phyloP scores from a whole-genome alignment of 1,140 invertebrate genomes.

The Sarcophaga bullata region DNA sequence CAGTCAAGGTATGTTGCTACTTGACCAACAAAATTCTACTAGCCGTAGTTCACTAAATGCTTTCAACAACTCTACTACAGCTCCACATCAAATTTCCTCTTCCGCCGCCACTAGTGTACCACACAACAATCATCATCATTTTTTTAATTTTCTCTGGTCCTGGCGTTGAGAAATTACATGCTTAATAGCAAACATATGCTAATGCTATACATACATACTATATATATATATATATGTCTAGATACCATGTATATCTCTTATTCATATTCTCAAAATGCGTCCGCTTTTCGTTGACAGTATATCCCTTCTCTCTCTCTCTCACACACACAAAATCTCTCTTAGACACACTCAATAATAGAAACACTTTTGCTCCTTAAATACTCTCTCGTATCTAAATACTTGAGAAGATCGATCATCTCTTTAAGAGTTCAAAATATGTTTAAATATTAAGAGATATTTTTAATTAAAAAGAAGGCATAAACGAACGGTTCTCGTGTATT shows the following conservation, averaged over 20 bases:
- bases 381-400: constrained; percentile 9
- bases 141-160: constrained; percentile 64
- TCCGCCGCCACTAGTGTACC: constrained; percentile 55
- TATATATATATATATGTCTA: not conserved
- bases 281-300: constrained; percentile 3
- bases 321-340: not conserved
- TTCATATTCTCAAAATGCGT: constrained; percentile 2
- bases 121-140: constrained; percentile 60
- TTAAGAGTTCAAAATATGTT: constrained; percentile 2
- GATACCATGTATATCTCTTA: too few species aligned
- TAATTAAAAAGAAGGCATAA: too few species aligned
- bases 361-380: not conserved
- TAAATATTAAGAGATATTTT: not conserved
- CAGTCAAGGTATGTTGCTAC: constrained; percentile 64
- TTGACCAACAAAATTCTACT: constrained; percentile 61
- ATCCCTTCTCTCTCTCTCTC: not conserved
- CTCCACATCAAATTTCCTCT: constrained; percentile 56
- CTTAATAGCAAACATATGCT: not conserved
- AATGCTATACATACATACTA: not conserved
- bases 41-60: constrained; percentile 49
- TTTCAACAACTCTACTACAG: constrained; percentile 45
- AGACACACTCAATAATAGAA: not conserved
- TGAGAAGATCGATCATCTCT: not conserved
- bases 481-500: too few species aligned
- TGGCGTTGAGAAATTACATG: constrained; percentile 50